Evolutionary conservation across 1,140 invertebrate genomes (phyloP).

Genomic region (Plutomurus gul): DNA sequence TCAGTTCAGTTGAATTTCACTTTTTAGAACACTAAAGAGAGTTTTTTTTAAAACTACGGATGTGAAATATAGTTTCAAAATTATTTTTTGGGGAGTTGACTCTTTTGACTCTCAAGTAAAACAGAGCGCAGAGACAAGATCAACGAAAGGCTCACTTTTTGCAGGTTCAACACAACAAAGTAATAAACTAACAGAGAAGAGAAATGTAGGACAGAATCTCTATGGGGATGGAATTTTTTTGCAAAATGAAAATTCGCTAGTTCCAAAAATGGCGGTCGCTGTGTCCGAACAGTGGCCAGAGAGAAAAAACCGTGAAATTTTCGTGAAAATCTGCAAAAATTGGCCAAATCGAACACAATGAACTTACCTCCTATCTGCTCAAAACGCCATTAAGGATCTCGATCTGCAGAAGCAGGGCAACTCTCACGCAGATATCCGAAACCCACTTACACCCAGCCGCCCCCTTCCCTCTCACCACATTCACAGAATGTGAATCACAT

Average conservation of each 20-base stretch:
- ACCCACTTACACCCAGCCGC: not conserved
- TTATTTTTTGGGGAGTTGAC: not conserved
- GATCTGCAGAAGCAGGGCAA: too few relatives aligned
- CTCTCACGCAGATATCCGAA: not conserved
- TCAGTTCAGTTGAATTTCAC: not conserved
- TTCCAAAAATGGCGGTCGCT: too few relatives aligned
- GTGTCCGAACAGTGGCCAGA: not conserved
- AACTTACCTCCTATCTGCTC: constrained; percentile 21
- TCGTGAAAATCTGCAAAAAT: constrained; percentile 11
- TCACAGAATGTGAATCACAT: too few relatives aligned
- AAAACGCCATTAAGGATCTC: constrained; percentile 16
- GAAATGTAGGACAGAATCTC: not conserved
- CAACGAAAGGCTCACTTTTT: constrained; percentile 12
- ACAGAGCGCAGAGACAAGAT: not conserved
- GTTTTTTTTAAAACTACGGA: not conserved
- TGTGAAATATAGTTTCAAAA: not conserved
- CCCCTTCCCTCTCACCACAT: not conserved
- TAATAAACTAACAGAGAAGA: not conserved
- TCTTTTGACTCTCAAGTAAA: too few relatives aligned
- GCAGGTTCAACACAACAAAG: not conserved
- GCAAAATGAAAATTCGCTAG: too few relatives aligned
- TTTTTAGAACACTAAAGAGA: not conserved
- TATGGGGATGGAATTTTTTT: not conserved
- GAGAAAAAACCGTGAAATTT: not conserved
- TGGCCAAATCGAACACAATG: not conserved